Conservation (phyloP, 2,888 invertebrate species). For the Parascotia fuliginaria region DNA sequence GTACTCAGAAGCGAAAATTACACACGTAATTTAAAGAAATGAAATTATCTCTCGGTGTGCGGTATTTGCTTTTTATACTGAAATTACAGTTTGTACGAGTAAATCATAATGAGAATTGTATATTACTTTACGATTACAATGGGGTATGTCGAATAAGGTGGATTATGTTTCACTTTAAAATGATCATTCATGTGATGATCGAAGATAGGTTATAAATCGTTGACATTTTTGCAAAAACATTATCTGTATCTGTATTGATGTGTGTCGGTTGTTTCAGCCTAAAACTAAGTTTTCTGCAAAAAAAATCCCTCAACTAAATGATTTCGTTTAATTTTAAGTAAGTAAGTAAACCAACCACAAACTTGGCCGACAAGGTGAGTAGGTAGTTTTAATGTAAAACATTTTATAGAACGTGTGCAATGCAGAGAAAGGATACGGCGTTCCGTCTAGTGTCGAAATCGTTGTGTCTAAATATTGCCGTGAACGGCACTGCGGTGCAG, state of each 20-base stretch:
- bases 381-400: conserved; percentile 34
- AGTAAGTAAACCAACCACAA: conserved; percentile 1
- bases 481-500: conserved; percentile 24
- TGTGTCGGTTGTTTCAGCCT: too few species aligned
- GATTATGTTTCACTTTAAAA: not conserved
- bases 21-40: conserved; percentile 5
- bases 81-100: not conserved
- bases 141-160: not conserved
- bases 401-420: conserved; percentile 47
- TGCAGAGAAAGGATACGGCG: conserved; percentile 75
- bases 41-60: not conserved
- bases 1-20: conserved; percentile 14
- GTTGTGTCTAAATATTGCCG: conserved; percentile 26
- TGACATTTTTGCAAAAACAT: too few species aligned
- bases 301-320: not conserved
- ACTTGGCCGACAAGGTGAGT: conserved; percentile 12
- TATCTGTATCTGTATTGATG: too few species aligned
- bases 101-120: not conserved
- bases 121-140: not conserved
- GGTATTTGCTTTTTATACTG: conserved; percentile 5
- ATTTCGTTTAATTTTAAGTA: not conserved
- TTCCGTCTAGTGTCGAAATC: conserved; percentile 44
- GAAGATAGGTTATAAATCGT: too few species aligned
- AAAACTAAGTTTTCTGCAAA: not conserved
- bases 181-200: too few species aligned